These are phyloP conservation scores for Turnix velox DNA, from an alignment of 2,113 vertebrate genomes.

Conservation along the genomic window DNA sequence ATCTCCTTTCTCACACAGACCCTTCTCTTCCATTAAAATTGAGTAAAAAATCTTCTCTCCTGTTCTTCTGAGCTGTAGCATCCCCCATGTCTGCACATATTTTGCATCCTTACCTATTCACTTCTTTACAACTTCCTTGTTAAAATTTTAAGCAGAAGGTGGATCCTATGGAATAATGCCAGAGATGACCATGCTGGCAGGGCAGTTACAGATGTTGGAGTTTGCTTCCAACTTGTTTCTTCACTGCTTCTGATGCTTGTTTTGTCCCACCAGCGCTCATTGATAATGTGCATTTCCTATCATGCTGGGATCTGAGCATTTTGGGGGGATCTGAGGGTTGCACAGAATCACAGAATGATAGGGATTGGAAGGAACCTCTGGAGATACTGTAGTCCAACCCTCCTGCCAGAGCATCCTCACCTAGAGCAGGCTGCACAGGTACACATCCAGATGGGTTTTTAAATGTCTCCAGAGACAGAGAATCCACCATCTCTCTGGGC, in stretches of 20 bases:
- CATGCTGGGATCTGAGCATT: neutral
- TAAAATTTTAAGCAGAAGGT: neutral
- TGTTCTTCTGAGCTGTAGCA: neutral
- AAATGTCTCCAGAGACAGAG: too few relatives aligned
- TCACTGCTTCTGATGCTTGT: neutral
- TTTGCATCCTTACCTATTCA: neutral
- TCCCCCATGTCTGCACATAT: neutral
- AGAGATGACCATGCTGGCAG: neutral
- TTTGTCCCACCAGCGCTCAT: neutral
- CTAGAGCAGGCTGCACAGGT: too few relatives aligned
- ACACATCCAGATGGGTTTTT: too few relatives aligned
- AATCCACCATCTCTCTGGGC: too few relatives aligned
- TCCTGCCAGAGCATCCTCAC: too few relatives aligned
- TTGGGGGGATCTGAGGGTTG: too few relatives aligned
- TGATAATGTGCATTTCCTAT: neutral
- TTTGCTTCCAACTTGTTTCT: neutral
- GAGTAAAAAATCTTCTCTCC: neutral
- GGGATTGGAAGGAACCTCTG: too few relatives aligned
- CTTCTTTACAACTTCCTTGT: neutral
- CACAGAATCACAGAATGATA: too few relatives aligned
- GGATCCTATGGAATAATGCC: neutral
- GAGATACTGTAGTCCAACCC: too few relatives aligned
- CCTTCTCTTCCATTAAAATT: neutral
- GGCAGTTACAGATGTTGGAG: neutral
- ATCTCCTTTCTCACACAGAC: neutral